A percentile compares a stretch with the other conserved stretches of the same genome.
These are phyloP conservation scores for Limanda limanda DNA, from an alignment of 2,113 vertebrate genomes.

Conservation along the genomic window DNA sequence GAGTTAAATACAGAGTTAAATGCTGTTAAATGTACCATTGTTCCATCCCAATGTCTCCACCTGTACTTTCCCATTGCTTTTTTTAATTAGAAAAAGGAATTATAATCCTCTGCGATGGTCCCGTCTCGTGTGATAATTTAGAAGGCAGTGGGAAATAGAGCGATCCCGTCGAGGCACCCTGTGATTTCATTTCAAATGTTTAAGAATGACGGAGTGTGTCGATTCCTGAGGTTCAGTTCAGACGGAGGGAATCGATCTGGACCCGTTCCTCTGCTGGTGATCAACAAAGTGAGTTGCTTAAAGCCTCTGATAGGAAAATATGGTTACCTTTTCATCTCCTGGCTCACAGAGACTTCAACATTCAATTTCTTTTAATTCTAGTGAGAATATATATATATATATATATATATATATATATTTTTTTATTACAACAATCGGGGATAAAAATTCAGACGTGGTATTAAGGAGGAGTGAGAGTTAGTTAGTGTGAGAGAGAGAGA, in stretches of 20 bases:
- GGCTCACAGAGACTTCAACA: slow-evolving; percentile 26
- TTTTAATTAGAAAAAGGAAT: background rate
- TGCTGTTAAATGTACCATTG: slow-evolving; percentile 18
- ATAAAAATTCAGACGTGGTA: background rate
- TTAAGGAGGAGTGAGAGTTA: too few relatives aligned
- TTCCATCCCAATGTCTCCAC: background rate
- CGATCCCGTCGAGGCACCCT: slow-evolving; percentile 63
- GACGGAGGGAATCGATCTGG: slow-evolving; percentile 4
- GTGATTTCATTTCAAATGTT: slow-evolving; percentile 38
- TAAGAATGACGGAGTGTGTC: slow-evolving; percentile 9
- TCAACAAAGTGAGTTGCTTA: slow-evolving; percentile 6
- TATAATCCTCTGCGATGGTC: background rate
- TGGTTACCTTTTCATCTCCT: background rate
- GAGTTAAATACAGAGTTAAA: slow-evolving; percentile 13
- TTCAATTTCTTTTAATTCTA: slow-evolving; percentile 6
- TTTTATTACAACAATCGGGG: background rate
- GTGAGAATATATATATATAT: too few relatives aligned
- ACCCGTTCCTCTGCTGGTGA: too few relatives aligned
- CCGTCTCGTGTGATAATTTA: slow-evolving; percentile 13
- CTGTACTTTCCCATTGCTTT: background rate
- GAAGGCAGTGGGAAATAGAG: slow-evolving; percentile 48
- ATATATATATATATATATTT: too few relatives aligned
- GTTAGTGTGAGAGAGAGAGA: too few relatives aligned
- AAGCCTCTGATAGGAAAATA: slow-evolving; percentile 42
- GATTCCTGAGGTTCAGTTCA: slow-evolving; percentile 59